phyloP scores from a whole-genome alignment of 1,140 invertebrate genomes.

The Globodera ellingtonae region DNA sequence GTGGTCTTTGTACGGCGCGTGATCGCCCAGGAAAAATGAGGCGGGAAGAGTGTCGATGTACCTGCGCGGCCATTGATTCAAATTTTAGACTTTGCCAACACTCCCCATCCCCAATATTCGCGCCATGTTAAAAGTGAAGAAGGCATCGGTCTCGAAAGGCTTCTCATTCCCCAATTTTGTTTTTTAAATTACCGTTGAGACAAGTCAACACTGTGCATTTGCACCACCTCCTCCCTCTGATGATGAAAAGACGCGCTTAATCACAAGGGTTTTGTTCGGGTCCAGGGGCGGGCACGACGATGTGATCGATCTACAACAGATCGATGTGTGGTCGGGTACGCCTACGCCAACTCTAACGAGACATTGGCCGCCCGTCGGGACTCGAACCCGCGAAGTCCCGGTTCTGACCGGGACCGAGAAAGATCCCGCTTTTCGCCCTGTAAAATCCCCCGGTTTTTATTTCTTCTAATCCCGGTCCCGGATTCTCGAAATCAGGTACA shows the following conservation, averaged over 20 bases:
- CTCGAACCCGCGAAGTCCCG: background rate
- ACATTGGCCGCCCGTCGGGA: background rate
- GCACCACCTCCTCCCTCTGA: background rate
- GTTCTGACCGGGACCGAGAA: too few relatives aligned
- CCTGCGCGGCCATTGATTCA: background rate
- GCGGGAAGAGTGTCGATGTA: constrained; percentile 24
- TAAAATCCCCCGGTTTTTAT: too few relatives aligned
- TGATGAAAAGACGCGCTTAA: constrained; percentile 1
- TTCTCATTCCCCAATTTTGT: background rate
- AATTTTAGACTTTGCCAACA: too few relatives aligned
- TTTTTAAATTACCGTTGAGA: constrained; percentile 1
- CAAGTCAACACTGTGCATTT: constrained; percentile 12
- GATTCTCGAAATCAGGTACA: too few relatives aligned
- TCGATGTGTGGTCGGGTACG: background rate
- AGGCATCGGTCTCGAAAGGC: too few relatives aligned
- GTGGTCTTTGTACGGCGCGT: constrained; percentile 27
- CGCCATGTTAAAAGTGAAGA: too few relatives aligned
- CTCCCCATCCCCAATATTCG: too few relatives aligned
- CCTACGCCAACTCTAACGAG: background rate
- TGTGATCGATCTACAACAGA: background rate
- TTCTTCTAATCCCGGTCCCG: too few relatives aligned
- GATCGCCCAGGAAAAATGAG: constrained; percentile 22
- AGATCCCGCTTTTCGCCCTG: too few relatives aligned
- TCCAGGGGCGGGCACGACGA: constrained; percentile 11
- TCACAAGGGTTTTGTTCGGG: constrained; percentile 12